These are phyloP conservation scores for Tamandua tetradactyla DNA, from an alignment of 2,797 vertebrate species.

Conservation along the genomic window DNA sequence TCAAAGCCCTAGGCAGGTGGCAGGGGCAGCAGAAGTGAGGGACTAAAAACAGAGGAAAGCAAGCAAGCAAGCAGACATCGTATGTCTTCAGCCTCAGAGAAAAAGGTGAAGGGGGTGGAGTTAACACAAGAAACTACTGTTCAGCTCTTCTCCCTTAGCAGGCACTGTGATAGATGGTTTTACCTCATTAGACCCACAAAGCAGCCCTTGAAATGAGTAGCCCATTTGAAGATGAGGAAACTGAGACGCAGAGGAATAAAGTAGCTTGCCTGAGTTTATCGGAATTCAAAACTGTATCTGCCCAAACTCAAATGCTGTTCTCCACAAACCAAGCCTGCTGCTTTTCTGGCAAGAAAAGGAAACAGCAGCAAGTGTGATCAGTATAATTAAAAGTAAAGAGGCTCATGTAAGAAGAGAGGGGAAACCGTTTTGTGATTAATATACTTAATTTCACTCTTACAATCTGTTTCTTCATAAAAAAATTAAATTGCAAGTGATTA, in stretches of 20 bases:
- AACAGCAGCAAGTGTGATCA: neutral
- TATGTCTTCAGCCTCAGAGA: neutral
- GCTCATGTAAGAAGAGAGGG: neutral
- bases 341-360: neutral
- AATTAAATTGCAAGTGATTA: neutral
- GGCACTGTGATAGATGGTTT: neutral
- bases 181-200: neutral
- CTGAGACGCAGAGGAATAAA: neutral
- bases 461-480: constrained; percentile 35
- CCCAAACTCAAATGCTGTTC: neutral
- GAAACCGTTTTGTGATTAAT: neutral
- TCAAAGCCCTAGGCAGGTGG: no score
- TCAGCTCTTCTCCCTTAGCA: neutral
- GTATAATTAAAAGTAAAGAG: neutral
- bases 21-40: no score
- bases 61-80: neutral
- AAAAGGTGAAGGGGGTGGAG: neutral
- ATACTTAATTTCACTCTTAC: neutral
- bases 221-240: neutral
- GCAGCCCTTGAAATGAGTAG: neutral
- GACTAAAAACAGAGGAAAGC: neutral
- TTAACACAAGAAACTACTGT: neutral
- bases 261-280: neutral
- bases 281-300: neutral
- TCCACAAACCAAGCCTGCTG: neutral